Evolutionary conservation across 2,888 invertebrate species (phyloP).

Genomic region (Spodoptera littoralis): DNA sequence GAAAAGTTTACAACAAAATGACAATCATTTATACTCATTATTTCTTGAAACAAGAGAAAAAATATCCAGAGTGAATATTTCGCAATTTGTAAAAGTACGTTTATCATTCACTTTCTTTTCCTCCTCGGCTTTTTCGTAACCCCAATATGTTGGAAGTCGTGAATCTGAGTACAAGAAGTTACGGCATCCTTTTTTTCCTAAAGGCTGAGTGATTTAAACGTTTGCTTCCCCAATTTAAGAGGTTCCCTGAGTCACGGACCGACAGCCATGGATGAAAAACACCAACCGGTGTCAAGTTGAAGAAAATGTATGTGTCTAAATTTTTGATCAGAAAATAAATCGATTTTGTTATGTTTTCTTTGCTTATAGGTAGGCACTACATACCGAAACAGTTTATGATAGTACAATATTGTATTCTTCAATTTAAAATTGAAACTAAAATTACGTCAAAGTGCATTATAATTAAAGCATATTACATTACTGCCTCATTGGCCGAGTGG

Average conservation of each 20-base stretch:
- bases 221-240: constrained; percentile 45
- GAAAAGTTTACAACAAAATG: constrained; percentile 61
- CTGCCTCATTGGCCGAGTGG: no score
- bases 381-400: no score
- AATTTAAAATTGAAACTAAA: no score
- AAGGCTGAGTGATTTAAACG: constrained; percentile 56
- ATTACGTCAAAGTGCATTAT: no score
- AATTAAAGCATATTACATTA: no score
- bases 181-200: constrained; percentile 43
- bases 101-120: constrained; percentile 46
- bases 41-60: constrained; percentile 54
- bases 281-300: constrained; percentile 21
- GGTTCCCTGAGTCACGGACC: constrained; percentile 30
- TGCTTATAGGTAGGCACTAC: no score
- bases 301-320: no score
- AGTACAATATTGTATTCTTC: no score
- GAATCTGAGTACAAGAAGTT: constrained; percentile 46
- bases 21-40: constrained; percentile 63
- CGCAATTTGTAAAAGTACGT: constrained; percentile 49
- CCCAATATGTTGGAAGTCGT: constrained; percentile 50
- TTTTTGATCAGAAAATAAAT: no score
- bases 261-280: constrained; percentile 26
- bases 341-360: no score
- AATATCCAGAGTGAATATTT: constrained; percentile 41
- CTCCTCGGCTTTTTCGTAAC: constrained; percentile 32